Conservation (phyloP, 1,140 invertebrate species). For the Ephestia elutella region DNA sequence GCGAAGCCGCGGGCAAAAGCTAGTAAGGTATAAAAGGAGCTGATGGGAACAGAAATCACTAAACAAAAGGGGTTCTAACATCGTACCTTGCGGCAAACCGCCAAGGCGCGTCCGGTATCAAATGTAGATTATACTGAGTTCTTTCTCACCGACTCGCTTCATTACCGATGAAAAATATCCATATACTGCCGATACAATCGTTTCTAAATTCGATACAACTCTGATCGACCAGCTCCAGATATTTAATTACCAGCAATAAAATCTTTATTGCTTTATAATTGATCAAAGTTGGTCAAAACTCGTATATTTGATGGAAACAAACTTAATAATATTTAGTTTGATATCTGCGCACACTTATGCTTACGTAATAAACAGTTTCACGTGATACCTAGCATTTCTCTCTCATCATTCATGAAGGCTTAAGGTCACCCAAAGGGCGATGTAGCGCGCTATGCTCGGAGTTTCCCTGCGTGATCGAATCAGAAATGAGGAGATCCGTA, state of each 20-base stretch:
- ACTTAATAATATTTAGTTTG: too few relatives aligned
- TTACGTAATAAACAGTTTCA: too few relatives aligned
- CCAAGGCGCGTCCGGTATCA: conserved; percentile 43
- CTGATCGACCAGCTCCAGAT: conserved; percentile 40
- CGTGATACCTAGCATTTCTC: too few relatives aligned
- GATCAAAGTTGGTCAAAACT: conserved; percentile 17
- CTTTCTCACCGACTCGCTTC: conserved; percentile 68
- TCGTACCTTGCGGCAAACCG: neutral
- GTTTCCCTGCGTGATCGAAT: too few relatives aligned
- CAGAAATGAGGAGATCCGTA: too few relatives aligned
- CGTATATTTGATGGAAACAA: neutral
- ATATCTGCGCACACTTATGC: too few relatives aligned
- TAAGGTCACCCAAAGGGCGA: too few relatives aligned
- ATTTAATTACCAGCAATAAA: conserved; percentile 45
- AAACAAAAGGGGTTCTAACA: conserved; percentile 9
- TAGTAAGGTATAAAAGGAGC: neutral
- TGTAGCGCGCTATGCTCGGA: too few relatives aligned
- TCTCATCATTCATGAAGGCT: too few relatives aligned
- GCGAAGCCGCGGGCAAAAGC: too few relatives aligned
- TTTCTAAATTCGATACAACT: conserved; percentile 66
- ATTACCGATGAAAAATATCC: conserved; percentile 56
- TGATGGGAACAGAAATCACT: neutral
- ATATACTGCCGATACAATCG: conserved; percentile 66
- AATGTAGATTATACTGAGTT: conserved; percentile 65
- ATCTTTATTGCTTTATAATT: conserved; percentile 37